Conservation (phyloP, 2,888 invertebrate species). For the Erpobdella octoculata region DNA sequence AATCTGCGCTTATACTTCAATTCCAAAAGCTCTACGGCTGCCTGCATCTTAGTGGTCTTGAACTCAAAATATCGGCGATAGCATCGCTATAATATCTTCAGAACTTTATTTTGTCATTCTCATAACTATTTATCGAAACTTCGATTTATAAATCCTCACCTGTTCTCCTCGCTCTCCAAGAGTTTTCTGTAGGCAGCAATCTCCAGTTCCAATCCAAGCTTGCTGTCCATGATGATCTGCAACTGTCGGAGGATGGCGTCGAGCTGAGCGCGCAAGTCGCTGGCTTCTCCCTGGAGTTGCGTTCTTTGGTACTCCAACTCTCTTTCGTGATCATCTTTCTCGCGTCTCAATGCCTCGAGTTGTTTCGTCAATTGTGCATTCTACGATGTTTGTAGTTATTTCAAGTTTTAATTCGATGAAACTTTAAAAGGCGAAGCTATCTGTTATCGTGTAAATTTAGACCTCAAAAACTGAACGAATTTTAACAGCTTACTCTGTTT, state of each 20-base stretch:
- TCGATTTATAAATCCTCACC: constrained; percentile 45
- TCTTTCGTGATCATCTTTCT: constrained; percentile 54
- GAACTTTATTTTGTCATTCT: too few species aligned
- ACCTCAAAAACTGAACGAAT: too few species aligned
- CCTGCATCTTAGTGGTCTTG: too few species aligned
- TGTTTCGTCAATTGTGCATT: constrained; percentile 55
- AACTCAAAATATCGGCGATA: too few species aligned
- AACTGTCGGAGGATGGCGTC: constrained; percentile 51
- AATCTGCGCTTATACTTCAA: too few species aligned
- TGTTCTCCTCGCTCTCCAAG: constrained; percentile 57
- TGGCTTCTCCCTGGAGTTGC: constrained; percentile 46
- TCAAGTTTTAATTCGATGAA: too few species aligned
- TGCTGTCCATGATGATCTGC: constrained; percentile 52
- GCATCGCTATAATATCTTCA: too few species aligned
- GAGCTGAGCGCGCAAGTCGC: constrained; percentile 48
- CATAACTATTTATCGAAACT: background rate
- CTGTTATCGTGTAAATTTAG: too few species aligned
- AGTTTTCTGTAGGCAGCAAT: constrained; percentile 58
- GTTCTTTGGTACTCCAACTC: constrained; percentile 52
- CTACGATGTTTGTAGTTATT: constrained; percentile 31
- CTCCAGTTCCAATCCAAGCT: constrained; percentile 56
- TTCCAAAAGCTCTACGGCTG: too few species aligned
- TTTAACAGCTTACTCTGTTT: constrained; percentile 36
- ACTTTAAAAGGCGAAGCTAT: too few species aligned
- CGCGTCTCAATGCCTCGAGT: constrained; percentile 53